Base-by-base conservation (phyloP, 1,140 invertebrate genomes). In the Elymnias hypermnestra region DNA sequence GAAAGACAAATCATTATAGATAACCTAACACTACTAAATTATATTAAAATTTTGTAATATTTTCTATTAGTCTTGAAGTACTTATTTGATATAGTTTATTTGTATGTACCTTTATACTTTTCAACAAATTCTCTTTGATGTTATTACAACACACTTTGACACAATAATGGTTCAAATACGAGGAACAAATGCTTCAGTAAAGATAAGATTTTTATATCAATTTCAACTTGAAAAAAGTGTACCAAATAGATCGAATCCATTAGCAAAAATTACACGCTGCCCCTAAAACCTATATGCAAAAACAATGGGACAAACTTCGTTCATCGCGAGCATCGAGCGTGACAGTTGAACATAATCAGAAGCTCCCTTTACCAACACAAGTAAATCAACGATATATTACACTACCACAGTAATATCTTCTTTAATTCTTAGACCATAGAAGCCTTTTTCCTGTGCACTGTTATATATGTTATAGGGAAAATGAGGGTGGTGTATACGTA, bases 341-440 rank as follows among this genome's bases (percentile, higher is more conserved):
- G 70, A 76, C 74, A 73, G 74, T 60, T 57, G 67, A 74, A 70
- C 74, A 69, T 74, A 82, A 82, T 82, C 77, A 82, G 78, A 78
- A 77, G 71, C 73, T 76, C 64, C 55, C 53, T 53, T 15, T 36
- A 29, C 39, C 9, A 6, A n/a, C 33, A 28, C 10, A 19, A 17
- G 12, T 22, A 10, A 35, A 36, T 44, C 4, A 25, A 28, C 10
- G 9, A 33, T 23, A 13, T 4, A 38, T 33, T 8, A n/a, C 22
- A 38, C 14, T n/a, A 25, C 31, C 8, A 21, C 17, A 25, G 39
- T 25, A 22, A 19, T 31, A 29, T n/a, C 8, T 8, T 19, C 14
- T 44, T 38, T 7, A 4, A 13, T 7, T 23, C 17, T 6, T 15
- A 14, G 2, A 12, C 17, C 43, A 48, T 23, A 19, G 45, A 6